Evolutionary conservation across 1,140 invertebrate species (phyloP), one percentile per base, ranked within the genome.

Genomic region (Tetraneura akinire): DNA sequence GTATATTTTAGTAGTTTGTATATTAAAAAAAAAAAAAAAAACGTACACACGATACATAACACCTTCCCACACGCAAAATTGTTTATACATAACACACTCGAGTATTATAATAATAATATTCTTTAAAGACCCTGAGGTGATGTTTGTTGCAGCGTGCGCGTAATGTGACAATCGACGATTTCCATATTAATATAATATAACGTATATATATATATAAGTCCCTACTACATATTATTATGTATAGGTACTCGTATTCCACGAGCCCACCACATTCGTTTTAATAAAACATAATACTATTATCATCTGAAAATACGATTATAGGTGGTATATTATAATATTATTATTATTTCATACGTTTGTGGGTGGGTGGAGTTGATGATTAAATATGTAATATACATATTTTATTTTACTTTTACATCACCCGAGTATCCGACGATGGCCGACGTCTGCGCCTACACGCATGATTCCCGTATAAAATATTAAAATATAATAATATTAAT

Each of bases 61-160:
- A 71, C 68, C 68, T 71, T 49, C 68, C 68, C 68, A 71, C 68
- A 16, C 26, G 37, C 68, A 16, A 71, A 71, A 71, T 68, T 16
- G 45, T 26, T 47, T 23, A 70, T 37, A 70, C 23, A 49, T 47
- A 2, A 26, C 21, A 26, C 49, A 49, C 42, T 5, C 18, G 42
- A 5, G 16, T 37, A 37, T 68, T 21, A 66, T 66, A 66, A 68
- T 42, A 68, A 68, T 37, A 45, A 68, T 37, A 32, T 29, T 26
- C 57, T 21, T 13, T 18, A 32, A 10, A 10, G 16, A 16, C 68
- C 68, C 47, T 26, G 16, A 13, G 68, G 45, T 3, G 13, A 26
- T 53, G 16, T 49, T 66, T 8, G 57, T 8, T 60, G 57, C 14
- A 16, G 32, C 32, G 32, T 37, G 32, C n/a, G 13, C 37, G n/a